Percentiles rank a stretch among this genome's conserved stretches.
Conservation (phyloP, 2,888 invertebrate species). For the Pegoplata infirma region DNA sequence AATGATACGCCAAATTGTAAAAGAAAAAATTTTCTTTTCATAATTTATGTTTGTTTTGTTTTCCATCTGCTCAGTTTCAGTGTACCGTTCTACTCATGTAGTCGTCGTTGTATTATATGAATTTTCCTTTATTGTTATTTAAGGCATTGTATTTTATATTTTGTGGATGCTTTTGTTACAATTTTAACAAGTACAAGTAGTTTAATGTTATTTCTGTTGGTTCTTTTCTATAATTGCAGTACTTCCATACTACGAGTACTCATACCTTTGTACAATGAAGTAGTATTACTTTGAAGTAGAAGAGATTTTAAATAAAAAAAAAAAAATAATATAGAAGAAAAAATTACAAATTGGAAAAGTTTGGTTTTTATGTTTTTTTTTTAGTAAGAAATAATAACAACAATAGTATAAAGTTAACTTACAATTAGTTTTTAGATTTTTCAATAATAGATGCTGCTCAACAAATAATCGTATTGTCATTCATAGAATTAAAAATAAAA, state of each 20-base stretch:
- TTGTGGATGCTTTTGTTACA: neutral
- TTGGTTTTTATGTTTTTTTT: neutral
- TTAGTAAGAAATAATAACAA: neutral
- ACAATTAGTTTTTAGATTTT: too few species aligned
- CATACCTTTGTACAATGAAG: neutral
- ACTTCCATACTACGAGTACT: too few species aligned
- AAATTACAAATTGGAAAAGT: slow-evolving; percentile 30
- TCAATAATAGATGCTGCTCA: neutral
- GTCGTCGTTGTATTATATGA: neutral
- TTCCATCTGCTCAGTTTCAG: neutral
- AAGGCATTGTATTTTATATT: neutral
- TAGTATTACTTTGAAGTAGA: too few species aligned
- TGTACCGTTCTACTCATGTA: neutral
- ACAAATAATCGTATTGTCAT: neutral
- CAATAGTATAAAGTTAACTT: neutral
- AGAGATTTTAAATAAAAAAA: too few species aligned
- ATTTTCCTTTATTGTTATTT: neutral
- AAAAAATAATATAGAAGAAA: neutral
- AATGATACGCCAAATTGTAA: neutral
- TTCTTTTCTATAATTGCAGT: neutral
- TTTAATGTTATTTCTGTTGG: neutral
- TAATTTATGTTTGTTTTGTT: neutral
- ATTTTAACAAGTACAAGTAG: slow-evolving; percentile 4
- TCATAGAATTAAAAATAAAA: neutral
- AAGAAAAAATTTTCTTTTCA: neutral